phyloP scores from a whole-genome alignment of 2,797 vertebrate species.

The Hippoglossus hippoglossus region DNA sequence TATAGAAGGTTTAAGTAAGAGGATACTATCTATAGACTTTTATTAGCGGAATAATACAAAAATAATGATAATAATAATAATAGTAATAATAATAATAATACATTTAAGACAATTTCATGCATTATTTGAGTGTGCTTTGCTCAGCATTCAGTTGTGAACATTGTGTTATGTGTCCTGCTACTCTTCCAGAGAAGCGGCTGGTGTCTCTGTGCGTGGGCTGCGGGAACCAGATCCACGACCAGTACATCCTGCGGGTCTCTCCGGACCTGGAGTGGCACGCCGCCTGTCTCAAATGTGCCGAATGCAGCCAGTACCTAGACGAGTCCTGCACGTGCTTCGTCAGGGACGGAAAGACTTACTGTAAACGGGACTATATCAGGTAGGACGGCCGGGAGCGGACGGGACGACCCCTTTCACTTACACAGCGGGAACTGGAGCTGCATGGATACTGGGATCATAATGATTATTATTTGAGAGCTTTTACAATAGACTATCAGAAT shows the following conservation, averaged over 20 bases:
- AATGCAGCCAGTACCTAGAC: conserved; percentile 97
- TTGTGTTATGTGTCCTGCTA: conserved; percentile 31
- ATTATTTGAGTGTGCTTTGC: too few species aligned
- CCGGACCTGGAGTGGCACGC: conserved; percentile 98
- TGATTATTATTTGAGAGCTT: background rate
- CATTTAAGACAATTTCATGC: background rate
- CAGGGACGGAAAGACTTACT: conserved; percentile 96
- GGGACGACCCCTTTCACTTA: too few species aligned
- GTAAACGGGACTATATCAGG: conserved; percentile 98
- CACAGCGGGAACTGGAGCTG: conserved; percentile 7
- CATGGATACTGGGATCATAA: conserved; percentile 13
- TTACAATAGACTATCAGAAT: background rate
- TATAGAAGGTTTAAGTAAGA: too few species aligned
- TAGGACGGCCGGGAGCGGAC: conserved; percentile 68
- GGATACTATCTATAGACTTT: background rate
- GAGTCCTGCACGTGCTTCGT: conserved; percentile 98
- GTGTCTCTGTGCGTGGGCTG: conserved; percentile 97
- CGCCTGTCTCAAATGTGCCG: conserved; percentile 95
- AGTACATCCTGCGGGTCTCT: conserved; percentile 95
- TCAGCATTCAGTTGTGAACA: background rate
- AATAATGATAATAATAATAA: background rate
- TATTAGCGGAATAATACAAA: background rate
- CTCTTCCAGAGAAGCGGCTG: conserved; percentile 92
- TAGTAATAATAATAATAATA: conserved; percentile 16
- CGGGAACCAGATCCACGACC: conserved; percentile 97